phyloP scores from a whole-genome alignment of 2,113 vertebrate genomes.

The Colaptes auratus region DNA sequence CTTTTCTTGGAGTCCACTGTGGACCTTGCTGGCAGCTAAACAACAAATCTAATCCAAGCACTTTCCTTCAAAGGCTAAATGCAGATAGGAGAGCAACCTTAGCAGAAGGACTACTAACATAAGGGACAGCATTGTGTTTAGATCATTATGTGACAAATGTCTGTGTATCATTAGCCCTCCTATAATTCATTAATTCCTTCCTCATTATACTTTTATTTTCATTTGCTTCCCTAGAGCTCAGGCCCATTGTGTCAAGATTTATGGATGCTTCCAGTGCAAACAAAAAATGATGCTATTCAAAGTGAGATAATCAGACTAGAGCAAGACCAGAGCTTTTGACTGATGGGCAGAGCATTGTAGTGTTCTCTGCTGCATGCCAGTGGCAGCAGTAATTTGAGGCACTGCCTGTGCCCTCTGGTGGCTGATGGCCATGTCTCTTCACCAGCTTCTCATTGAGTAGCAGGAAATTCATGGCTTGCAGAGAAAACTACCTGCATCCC shows the following conservation, averaged over 20 bases:
- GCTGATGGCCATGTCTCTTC: not conserved
- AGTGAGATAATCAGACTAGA: not conserved
- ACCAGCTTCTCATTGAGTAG: rapidly evolving
- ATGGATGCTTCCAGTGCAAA: not conserved
- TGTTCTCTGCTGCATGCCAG: not conserved
- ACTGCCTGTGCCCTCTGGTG: constrained; percentile 11
- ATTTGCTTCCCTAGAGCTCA: not conserved
- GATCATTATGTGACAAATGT: not conserved
- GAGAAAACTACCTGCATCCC: not conserved
- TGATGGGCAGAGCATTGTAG: not conserved
- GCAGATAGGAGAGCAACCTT: not conserved
- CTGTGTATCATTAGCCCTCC: not conserved
- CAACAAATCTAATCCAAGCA: too few species aligned
- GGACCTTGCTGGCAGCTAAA: too few species aligned
- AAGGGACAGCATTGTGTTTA: not conserved
- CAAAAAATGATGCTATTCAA: not conserved
- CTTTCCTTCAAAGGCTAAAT: not conserved
- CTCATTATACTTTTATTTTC: not conserved
- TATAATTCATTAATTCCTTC: not conserved
- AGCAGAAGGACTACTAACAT: not conserved
- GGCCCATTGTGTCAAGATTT: not conserved
- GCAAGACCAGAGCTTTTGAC: not conserved
- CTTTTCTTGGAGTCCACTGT: too few species aligned
- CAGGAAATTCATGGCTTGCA: rapidly evolving
- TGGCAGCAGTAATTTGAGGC: not conserved